Conservation (phyloP, 37 sponge, comb jelly and placozoan species). For the Cliona cf. orientalis region DNA sequence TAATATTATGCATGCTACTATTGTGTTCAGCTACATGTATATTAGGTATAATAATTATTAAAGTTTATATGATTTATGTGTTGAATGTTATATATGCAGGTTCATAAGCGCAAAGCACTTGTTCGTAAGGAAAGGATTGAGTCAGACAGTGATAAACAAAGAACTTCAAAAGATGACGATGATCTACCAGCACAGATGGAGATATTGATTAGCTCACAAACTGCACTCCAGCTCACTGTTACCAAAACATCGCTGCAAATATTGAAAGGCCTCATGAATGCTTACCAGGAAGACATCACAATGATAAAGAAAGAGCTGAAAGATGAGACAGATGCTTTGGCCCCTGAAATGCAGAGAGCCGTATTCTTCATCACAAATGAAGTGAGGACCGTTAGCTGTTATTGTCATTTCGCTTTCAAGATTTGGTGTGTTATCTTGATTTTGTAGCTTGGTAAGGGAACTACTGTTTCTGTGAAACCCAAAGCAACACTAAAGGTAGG, state of each 20-base stretch:
- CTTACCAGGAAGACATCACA: conserved; percentile 6
- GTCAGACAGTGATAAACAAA: not conserved
- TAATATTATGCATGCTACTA: too few relatives aligned
- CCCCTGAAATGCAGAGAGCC: conserved; percentile 12
- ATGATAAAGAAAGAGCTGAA: not conserved
- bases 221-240: conserved; percentile 64
- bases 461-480: conserved; percentile 18
- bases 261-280: conserved; percentile 26
- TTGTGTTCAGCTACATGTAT: too few relatives aligned
- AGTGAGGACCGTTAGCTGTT: conserved; percentile 5
- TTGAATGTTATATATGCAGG: too few relatives aligned
- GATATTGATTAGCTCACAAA: conserved; percentile 23
- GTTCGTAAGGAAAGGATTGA: not conserved
- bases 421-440: not conserved
- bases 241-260: conserved; percentile 56
- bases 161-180: not conserved
- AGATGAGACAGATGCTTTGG: conserved; percentile 18
- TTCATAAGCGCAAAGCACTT: not conserved
- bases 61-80: too few relatives aligned
- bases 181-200: not conserved
- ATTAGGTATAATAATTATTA: too few relatives aligned
- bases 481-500: conserved; percentile 21
- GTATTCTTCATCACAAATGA: conserved; percentile 24
- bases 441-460: conserved; percentile 22
- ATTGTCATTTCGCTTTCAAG: not conserved